These are phyloP conservation scores for Biston betularia DNA, from an alignment of 2,888 invertebrate species.

Conservation along the genomic window DNA sequence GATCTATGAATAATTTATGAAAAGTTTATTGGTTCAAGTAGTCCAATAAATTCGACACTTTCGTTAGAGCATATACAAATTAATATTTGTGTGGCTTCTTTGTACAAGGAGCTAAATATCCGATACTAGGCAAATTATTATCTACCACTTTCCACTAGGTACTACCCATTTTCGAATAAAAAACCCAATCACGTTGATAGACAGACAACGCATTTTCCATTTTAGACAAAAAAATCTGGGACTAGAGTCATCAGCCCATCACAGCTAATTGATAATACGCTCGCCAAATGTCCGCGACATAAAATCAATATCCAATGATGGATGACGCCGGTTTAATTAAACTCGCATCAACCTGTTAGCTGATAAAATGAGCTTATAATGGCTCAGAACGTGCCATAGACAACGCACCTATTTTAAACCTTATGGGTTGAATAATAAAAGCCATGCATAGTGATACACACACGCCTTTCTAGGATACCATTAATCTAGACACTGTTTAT, in stretches of 20 bases:
- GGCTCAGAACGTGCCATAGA: constrained; percentile 48
- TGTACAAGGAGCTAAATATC: too few species aligned
- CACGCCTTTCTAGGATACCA: constrained; percentile 17
- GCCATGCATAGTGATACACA: constrained; percentile 5
- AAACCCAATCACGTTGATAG: constrained; percentile 20
- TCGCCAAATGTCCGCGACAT: constrained; percentile 75
- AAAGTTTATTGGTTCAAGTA: too few species aligned
- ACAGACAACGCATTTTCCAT: constrained; percentile 20
- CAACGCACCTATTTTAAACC: constrained; percentile 16
- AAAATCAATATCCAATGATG: constrained; percentile 82
- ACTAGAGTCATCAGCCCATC: constrained; percentile 21
- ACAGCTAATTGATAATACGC: constrained; percentile 75
- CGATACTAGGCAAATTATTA: too few species aligned
- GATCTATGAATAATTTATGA: too few species aligned
- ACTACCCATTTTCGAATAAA: constrained; percentile 3
- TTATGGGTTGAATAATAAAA: constrained; percentile 12
- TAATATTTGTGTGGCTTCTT: too few species aligned
- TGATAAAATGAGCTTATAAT: constrained; percentile 81
- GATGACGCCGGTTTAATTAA: constrained; percentile 83
- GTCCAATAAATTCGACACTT: too few species aligned
- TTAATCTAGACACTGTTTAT: constrained; percentile 37
- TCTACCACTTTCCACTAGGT: background rate
- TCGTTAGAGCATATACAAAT: too few species aligned
- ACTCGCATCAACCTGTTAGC: constrained; percentile 77
- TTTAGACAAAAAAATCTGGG: constrained; percentile 24